phyloP scores from a whole-genome alignment of 2,888 invertebrate species.

The Leucozona laternaria region DNA sequence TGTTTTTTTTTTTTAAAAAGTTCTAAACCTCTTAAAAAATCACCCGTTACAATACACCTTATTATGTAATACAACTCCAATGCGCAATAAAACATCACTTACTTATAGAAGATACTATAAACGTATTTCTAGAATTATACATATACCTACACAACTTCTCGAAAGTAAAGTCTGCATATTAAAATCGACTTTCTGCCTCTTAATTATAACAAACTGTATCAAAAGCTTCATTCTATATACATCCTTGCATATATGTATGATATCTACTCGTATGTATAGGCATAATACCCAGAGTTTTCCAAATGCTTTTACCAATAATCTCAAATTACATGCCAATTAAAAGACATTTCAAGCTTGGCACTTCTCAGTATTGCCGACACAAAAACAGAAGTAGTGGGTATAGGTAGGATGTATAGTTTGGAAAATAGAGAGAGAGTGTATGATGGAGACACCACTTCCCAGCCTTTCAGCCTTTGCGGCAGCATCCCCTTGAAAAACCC shows the following conservation, averaged over 20 bases:
- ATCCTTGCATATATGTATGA: neutral
- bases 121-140: too few species aligned
- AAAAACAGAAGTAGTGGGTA: neutral
- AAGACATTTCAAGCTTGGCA: constrained; percentile 53
- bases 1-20: too few species aligned
- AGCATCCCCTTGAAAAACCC: constrained; percentile 1
- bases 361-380: constrained; percentile 28
- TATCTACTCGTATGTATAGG: neutral
- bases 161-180: constrained; percentile 25
- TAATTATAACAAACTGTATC: constrained; percentile 51
- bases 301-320: constrained; percentile 50
- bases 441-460: neutral
- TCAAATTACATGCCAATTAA: constrained; percentile 70
- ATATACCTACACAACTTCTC: neutral
- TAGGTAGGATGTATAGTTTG: neutral
- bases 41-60: too few species aligned
- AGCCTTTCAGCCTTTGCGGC: constrained; percentile 5
- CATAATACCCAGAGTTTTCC: constrained; percentile 2
- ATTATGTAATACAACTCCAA: too few species aligned
- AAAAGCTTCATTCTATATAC: constrained; percentile 9
- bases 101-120: too few species aligned
- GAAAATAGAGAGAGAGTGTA: neutral
- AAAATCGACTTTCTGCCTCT: constrained; percentile 36
- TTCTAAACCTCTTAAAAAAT: too few species aligned
- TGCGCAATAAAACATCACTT: too few species aligned